phyloP scores from a whole-genome alignment of 2,888 invertebrate species.

The Microctonus brassicae region DNA sequence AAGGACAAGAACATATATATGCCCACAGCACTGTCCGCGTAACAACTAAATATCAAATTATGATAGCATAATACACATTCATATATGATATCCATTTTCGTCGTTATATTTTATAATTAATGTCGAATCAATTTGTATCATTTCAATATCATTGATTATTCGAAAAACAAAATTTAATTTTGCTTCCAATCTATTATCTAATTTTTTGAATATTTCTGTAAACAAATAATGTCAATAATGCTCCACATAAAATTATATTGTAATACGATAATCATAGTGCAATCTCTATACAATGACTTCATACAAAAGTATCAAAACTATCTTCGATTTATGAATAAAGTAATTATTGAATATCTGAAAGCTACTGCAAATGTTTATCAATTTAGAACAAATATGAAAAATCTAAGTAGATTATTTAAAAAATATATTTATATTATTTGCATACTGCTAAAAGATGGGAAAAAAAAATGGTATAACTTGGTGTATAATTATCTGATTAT shows the following conservation, averaged over 20 bases:
- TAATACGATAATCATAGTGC: slow-evolving; percentile 58
- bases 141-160: not conserved
- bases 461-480: slow-evolving; percentile 20
- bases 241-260: slow-evolving; percentile 50
- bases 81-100: slow-evolving; percentile 39
- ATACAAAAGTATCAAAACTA: slow-evolving; percentile 48
- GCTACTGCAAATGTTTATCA: slow-evolving; percentile 12
- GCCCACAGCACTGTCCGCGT: slow-evolving; percentile 19
- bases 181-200: slow-evolving; percentile 34
- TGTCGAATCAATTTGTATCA: slow-evolving; percentile 41
- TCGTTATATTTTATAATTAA: slow-evolving; percentile 47
- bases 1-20: slow-evolving; percentile 4
- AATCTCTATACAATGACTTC: slow-evolving; percentile 56
- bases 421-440: slow-evolving; percentile 29
- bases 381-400: slow-evolving; percentile 28
- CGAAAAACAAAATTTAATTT: not conserved
- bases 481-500: slow-evolving; percentile 29
- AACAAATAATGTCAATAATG: slow-evolving; percentile 38
- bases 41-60: slow-evolving; percentile 37
- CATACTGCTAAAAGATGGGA: slow-evolving; percentile 13
- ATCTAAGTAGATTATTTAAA: slow-evolving; percentile 23
- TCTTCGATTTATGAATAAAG: slow-evolving; percentile 19
- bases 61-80: slow-evolving; percentile 18
- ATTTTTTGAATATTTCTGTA: slow-evolving; percentile 37
- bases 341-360: slow-evolving; percentile 6